A percentile compares a stretch with the other conserved stretches of the same genome.
Conservation (phyloP, 2,113 vertebrate species). For the Malurus cyaneus region DNA sequence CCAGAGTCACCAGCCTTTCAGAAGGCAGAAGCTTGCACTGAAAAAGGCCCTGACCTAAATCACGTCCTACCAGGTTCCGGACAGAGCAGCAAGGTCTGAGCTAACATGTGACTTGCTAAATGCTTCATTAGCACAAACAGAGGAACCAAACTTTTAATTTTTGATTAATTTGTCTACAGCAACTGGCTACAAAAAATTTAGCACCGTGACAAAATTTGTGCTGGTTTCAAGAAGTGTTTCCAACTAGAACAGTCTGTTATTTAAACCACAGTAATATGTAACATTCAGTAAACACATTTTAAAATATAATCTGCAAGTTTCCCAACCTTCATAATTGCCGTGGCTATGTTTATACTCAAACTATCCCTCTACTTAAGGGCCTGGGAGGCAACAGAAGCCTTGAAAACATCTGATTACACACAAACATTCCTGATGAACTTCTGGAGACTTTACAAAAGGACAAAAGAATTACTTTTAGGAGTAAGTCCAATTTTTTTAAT, state of each 20-base stretch:
- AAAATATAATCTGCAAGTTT: neutral
- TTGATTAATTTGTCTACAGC: neutral
- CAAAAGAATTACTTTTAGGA: neutral
- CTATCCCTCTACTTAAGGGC: neutral
- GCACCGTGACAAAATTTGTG: neutral
- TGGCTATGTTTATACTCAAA: neutral
- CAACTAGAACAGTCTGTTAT: neutral
- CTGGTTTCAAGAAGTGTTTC: neutral
- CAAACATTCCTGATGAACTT: constrained; percentile 22
- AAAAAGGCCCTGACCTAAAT: constrained; percentile 44
- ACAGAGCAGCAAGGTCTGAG: neutral
- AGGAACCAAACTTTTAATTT: neutral
- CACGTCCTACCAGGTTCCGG: neutral
- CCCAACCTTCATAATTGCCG: neutral
- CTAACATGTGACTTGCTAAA: neutral
- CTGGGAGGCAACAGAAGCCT: neutral
- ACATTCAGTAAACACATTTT: neutral
- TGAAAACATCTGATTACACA: neutral
- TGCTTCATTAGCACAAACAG: neutral
- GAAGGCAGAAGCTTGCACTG: neutral
- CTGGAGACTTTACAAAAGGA: neutral
- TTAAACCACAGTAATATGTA: neutral
- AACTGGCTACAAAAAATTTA: neutral
- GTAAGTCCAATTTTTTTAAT: neutral
- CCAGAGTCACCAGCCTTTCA: neutral